Percentiles rank a stretch among this genome's conserved stretches.
These are phyloP conservation scores for Xerus inauris DNA, from an alignment of 2,113 vertebrate species.

Conservation along the genomic window DNA sequence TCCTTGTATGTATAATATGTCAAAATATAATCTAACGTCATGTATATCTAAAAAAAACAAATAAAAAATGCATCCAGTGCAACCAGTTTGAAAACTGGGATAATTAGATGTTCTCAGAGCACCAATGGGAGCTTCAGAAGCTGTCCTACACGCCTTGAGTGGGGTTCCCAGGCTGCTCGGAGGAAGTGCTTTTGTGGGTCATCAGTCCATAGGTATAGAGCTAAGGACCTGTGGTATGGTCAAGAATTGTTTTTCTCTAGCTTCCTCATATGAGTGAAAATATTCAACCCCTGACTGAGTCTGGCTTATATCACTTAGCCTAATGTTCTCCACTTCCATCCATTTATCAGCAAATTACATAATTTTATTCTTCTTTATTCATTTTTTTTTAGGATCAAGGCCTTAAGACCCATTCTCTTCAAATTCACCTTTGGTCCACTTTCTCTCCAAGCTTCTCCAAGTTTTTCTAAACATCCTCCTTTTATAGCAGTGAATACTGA, in stretches of 20 bases:
- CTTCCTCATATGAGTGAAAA: too few species aligned
- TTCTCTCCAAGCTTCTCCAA: not conserved
- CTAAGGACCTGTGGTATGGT: not conserved
- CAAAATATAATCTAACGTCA: too few species aligned
- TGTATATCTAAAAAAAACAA: too few species aligned
- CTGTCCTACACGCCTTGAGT: not conserved
- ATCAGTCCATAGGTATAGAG: rapidly evolving
- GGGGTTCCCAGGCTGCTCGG: rapidly evolving
- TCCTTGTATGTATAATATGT: too few species aligned
- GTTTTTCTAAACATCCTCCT: too few species aligned
- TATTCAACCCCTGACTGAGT: too few species aligned
- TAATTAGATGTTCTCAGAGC: not conserved
- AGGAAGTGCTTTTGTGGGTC: not conserved
- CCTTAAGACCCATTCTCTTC: not conserved
- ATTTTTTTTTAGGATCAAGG: not conserved
- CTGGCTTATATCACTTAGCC: too few species aligned
- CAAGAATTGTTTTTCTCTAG: too few species aligned
- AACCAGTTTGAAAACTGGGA: not conserved
- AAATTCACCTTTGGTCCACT: not conserved
- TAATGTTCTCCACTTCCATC: too few species aligned
- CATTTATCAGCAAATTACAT: too few species aligned
- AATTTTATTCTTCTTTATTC: too few species aligned
- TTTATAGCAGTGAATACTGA: not conserved
- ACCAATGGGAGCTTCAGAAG: rapidly evolving
- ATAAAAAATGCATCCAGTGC: not conserved